Base-by-base conservation (phyloP, 2,888 invertebrate species). In the Trachelus iudaicus region DNA sequence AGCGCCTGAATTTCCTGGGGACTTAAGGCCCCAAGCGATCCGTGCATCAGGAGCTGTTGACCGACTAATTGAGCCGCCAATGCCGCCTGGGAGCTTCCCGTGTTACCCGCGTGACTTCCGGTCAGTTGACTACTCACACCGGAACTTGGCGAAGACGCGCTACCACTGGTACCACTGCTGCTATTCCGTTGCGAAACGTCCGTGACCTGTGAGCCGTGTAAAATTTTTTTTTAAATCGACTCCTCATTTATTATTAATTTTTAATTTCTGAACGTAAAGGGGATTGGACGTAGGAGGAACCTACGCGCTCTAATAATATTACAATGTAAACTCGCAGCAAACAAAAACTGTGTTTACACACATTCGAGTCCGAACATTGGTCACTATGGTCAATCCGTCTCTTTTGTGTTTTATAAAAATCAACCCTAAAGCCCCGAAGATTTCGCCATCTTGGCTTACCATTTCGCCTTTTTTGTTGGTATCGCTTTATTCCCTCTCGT, bases 61-160 rank as follows among this genome's bases (percentile, higher is more conserved):
- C 90, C 90, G 80, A 91, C 92, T 82, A 91, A 88, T 84, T 91
- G 91, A 35, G 92, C 92, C 11, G 91, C 91, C 23, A 92, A 79
- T 6, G 92, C 89, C 4, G 91, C 91, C 73, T 91, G 92, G 40
- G 90, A 89, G 76, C 82, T 89, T 77, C 88, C 83, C 73, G 88
- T 85, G 80, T 87, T 89, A 76, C 88, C 87, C 35, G 84, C 84
- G 69, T 91, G 90, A 79, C 89, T 90, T 79, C 91, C 89, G 79
- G 92, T 92, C 85, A 92, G 87, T 80, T 92, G 92, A 82, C 92
- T 92, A 83, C 92, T 92, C 34, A 92, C 92, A 23, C 92, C 92
- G 78, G 92, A 92, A 84, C 92, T 92, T 34, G 92, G 92, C 75
- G 92, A 92, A 31, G 92, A 92, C 34, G 92, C 91, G 78, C 92